phyloP scores from a whole-genome alignment of 2,797 vertebrate species.

The Pyrrhura leucotis region DNA sequence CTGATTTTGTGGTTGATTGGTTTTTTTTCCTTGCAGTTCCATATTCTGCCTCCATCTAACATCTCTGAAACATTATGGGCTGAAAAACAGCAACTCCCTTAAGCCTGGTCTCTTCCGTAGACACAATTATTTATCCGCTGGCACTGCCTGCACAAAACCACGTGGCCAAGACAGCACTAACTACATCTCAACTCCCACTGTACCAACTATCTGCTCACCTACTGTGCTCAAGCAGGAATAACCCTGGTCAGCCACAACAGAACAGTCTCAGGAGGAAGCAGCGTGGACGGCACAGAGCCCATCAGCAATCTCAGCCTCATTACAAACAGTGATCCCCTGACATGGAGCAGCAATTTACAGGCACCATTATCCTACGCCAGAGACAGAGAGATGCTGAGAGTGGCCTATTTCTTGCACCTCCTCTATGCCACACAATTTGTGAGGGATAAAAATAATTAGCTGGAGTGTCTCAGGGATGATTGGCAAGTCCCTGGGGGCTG shows the following conservation, averaged over 20 bases:
- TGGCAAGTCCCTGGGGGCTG: background rate
- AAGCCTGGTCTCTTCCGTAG: background rate
- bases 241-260: background rate
- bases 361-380: background rate
- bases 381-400: background rate
- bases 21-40: background rate
- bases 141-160: background rate
- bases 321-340: background rate
- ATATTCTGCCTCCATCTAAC: background rate
- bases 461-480: background rate
- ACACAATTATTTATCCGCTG: background rate
- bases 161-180: background rate
- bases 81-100: background rate
- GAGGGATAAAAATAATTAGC: constrained; percentile 62
- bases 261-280: background rate
- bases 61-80: background rate
- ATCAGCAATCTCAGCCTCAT: background rate
- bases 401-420: background rate
- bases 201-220: background rate
- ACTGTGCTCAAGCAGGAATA: background rate
- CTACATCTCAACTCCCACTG: background rate
- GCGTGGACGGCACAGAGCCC: accelerated
- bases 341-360: constrained; percentile 4
- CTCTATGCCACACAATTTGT: background rate
- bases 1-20: background rate